phyloP scores from a whole-genome alignment of 2,888 invertebrate genomes.

The Notodonta ziczac region DNA sequence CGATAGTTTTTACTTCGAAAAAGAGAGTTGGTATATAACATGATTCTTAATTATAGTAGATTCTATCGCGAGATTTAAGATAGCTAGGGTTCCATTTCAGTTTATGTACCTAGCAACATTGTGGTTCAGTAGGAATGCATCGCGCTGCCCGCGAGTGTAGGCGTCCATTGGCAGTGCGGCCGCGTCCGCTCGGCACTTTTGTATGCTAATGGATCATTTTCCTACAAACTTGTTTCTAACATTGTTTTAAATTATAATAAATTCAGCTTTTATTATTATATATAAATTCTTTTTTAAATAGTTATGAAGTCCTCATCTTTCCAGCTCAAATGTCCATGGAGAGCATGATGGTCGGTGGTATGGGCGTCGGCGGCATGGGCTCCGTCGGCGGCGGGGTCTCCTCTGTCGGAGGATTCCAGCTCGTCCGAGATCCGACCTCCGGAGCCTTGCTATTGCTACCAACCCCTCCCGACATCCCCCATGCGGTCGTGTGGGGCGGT shows the following conservation, averaged over 20 bases:
- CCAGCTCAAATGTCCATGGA: conserved; percentile 89
- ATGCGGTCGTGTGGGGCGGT: conserved; percentile 90
- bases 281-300: not conserved
- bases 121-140: not conserved
- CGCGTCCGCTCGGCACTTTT: conserved; percentile 8
- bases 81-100: too few species aligned
- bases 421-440: conserved; percentile 93
- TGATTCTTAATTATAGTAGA: too few species aligned
- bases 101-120: not conserved
- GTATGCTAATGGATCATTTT: conserved; percentile 6
- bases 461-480: conserved; percentile 88
- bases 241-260: not conserved
- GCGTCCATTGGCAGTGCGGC: not conserved
- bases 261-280: not conserved
- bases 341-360: conserved; percentile 88
- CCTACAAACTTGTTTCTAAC: not conserved
- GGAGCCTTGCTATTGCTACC: conserved; percentile 93
- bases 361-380: conserved; percentile 87
- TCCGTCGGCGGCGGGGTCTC: conserved; percentile 85
- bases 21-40: too few species aligned
- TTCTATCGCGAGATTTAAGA: too few species aligned
- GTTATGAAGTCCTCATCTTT: conserved; percentile 39
- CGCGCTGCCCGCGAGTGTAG: not conserved
- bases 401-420: conserved; percentile 92
- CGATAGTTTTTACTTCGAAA: too few species aligned